Conservation (phyloP, 1,140 invertebrate species). For the Drosophila ohnishii region DNA sequence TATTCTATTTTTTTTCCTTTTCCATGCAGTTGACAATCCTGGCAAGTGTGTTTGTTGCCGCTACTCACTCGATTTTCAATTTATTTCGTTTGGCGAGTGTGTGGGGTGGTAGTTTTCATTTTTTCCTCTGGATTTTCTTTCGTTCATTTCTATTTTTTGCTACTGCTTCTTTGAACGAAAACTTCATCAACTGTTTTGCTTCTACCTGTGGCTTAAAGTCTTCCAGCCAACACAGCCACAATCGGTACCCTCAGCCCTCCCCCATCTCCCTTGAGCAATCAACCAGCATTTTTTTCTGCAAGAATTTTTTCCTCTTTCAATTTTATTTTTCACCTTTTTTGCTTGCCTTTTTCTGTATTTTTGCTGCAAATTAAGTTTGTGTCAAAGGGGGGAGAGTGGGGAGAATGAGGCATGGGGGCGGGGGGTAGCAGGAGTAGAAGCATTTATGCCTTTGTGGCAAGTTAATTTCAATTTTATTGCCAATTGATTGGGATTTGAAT, state of each 20-base stretch:
- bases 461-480: constrained; percentile 81
- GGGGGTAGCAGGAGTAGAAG: constrained; percentile 29
- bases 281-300: constrained; percentile 51
- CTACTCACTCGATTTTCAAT: constrained; percentile 77
- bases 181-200: constrained; percentile 77
- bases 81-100: constrained; percentile 67
- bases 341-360: constrained; percentile 50
- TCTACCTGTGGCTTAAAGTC: constrained; percentile 80
- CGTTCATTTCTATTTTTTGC: constrained; percentile 26
- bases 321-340: constrained; percentile 18
- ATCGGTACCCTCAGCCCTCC: constrained; percentile 11
- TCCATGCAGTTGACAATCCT: constrained; percentile 68
- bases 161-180: constrained; percentile 62
- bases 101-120: constrained; percentile 20
- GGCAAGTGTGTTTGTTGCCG: constrained; percentile 47
- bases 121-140: constrained; percentile 35
- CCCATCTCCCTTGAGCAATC: constrained; percentile 46
- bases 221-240: constrained; percentile 30
- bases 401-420: background rate
- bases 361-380: constrained; percentile 75
- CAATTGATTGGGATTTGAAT: constrained; percentile 80
- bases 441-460: constrained; percentile 76
- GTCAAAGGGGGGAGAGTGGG: constrained; percentile 41
- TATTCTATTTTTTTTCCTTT: background rate
- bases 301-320: constrained; percentile 29